phyloP scores from a whole-genome alignment of 2,113 vertebrate genomes.

The Microtus ochrogaster region DNA sequence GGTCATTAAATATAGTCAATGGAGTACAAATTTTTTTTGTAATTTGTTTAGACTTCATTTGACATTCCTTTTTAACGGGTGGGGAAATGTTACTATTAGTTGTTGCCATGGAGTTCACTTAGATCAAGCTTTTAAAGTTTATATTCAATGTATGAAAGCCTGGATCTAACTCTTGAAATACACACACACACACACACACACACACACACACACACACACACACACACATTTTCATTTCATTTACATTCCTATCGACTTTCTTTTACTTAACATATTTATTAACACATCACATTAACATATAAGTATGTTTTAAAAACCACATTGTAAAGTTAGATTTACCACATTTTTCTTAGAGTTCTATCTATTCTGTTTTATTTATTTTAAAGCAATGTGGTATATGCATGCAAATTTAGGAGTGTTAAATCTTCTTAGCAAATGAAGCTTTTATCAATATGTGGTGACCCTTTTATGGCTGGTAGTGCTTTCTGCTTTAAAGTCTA shows the following conservation, averaged over 20 bases:
- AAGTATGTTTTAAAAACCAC: not conserved
- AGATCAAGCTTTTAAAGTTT: constrained; percentile 37
- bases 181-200: too few species aligned
- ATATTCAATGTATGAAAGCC: not conserved
- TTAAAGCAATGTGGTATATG: constrained; percentile 17
- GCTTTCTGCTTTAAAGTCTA: constrained; percentile 12
- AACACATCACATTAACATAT: not conserved
- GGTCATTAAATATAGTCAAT: constrained; percentile 6
- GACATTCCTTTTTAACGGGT: constrained; percentile 37
- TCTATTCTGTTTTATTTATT: constrained; percentile 42
- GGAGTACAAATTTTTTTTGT: not conserved
- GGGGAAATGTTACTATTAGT: not conserved
- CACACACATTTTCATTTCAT: not conserved
- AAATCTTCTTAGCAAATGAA: not conserved
- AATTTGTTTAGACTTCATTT: constrained; percentile 55
- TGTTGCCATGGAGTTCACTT: constrained; percentile 2
- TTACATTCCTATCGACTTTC: not conserved
- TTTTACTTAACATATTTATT: constrained; percentile 15
- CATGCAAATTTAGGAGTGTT: not conserved
- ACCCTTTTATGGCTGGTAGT: constrained; percentile 1
- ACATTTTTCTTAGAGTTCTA: not conserved
- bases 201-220: not conserved
- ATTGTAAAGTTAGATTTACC: not conserved
- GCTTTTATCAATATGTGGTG: not conserved
- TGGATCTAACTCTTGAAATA: not conserved